These are phyloP conservation scores for Lordiphosa mommai DNA, from an alignment of 1,140 invertebrate genomes.

Conservation along the genomic window DNA sequence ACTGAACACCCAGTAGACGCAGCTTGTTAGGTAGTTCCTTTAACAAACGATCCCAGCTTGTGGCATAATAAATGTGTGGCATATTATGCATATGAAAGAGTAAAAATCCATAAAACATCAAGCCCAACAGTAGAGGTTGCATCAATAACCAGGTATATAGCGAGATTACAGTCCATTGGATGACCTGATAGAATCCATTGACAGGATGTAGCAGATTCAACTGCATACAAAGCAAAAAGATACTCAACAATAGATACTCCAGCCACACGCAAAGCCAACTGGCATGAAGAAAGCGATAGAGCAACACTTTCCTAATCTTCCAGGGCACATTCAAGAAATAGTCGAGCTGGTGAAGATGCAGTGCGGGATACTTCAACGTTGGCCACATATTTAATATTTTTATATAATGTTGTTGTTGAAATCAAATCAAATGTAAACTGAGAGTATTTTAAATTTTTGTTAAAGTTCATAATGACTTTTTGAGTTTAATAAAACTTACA, in stretches of 20 bases:
- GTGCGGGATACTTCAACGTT: background rate
- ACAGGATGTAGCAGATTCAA: background rate
- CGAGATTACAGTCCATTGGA: background rate
- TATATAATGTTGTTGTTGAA: no score
- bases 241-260: constrained; percentile 13
- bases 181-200: background rate
- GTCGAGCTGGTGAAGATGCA: constrained; percentile 4
- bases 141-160: background rate
- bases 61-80: background rate
- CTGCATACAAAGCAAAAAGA: constrained; percentile 10
- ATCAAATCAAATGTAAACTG: no score
- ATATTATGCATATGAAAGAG: constrained; percentile 25
- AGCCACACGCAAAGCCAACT: background rate
- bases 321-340: background rate
- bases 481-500: no score
- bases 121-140: background rate
- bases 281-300: constrained; percentile 20
- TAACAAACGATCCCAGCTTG: background rate
- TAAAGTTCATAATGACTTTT: no score
- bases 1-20: background rate
- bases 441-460: no score
- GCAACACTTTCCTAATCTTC: constrained; percentile 6
- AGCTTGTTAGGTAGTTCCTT: constrained; percentile 5
- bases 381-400: background rate
- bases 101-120: constrained; percentile 14